Base-by-base conservation (phyloP, 1,140 invertebrate species). In the Drosophila nannoptera region DNA sequence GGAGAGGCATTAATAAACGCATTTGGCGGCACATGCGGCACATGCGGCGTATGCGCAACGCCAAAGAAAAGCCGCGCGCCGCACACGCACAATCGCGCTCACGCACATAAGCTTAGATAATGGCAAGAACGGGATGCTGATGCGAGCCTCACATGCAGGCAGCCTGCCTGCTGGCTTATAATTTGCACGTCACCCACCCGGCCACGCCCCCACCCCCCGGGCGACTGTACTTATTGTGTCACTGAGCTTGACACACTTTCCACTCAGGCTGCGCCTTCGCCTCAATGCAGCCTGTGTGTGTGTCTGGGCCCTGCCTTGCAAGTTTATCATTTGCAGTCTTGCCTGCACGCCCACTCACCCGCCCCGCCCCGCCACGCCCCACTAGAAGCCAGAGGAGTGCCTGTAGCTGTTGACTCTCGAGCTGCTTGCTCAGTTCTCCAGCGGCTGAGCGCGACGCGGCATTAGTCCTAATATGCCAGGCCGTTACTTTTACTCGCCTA, bases 1-100 rank as follows among this genome's bases (percentile, higher is more conserved):
- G 80, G 80, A 84, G 80, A 80, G 86, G 80, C 80, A 84, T 84
- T 84, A 84, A 84, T 84, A 84, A 84, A 84, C 81, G 80, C 81
- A 84, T 84, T 84, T 84, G 77, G 77, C 76, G 78, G 78, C 78
- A 69, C 69, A 80, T 73, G 77, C 76, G 78, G 78, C 78, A 69
- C 69, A 80, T 73, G 77, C 64, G 77, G 65, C 69, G 69, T 81
- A 81, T 81, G 77, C 77, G 77, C 77, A 81, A 77, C 76, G 77
- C 49, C 58, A 56, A 73, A 82, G 58, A 70, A 81, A 70, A 60
- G 54, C 42, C 72, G 43, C 50, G 38, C 12, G 22, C 31, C 56
- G 14, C 38, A 59, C 31, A 16, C 5, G 14, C 14, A 50, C 7
- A 40, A 32, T 32, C 11, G 43, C 33, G 16, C 31, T n/a, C 35